Evolutionary conservation across 2,113 vertebrate genomes (phyloP).

Genomic region (Melanocharis versteri): DNA sequence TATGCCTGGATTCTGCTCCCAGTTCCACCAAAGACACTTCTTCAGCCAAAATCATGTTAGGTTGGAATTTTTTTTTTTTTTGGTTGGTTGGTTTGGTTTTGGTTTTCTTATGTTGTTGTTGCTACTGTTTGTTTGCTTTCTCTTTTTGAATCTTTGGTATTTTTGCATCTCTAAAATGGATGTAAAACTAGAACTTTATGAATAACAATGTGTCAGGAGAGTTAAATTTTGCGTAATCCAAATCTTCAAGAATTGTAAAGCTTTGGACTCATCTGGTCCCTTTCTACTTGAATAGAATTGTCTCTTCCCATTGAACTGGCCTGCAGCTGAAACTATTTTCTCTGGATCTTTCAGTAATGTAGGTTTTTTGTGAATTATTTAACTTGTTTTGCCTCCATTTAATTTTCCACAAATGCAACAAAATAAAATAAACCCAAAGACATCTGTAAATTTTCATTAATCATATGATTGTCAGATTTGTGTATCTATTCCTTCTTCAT

Average conservation of each 20-base stretch:
- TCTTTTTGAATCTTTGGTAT: background rate
- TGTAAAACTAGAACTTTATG: background rate
- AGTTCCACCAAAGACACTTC: background rate
- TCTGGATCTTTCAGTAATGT: background rate
- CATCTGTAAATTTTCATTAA: background rate
- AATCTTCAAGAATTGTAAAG: background rate
- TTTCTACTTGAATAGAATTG: background rate
- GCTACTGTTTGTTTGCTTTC: background rate
- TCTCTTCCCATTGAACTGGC: background rate
- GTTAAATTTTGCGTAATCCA: background rate
- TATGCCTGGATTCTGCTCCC: background rate
- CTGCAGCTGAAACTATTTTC: background rate
- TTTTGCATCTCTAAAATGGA: background rate
- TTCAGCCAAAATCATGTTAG: background rate
- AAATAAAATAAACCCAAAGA: background rate
- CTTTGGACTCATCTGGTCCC: background rate
- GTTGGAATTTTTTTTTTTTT: background rate
- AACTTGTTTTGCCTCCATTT: background rate
- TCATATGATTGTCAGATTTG: background rate
- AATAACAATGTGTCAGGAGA: background rate
- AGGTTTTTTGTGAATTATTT: background rate
- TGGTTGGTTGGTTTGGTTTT: background rate
- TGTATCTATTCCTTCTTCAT: background rate
- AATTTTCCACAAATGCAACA: background rate
- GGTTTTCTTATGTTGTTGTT: background rate